phyloP scores from a whole-genome alignment of 2,888 invertebrate genomes.

The Dioctria rufipes region DNA sequence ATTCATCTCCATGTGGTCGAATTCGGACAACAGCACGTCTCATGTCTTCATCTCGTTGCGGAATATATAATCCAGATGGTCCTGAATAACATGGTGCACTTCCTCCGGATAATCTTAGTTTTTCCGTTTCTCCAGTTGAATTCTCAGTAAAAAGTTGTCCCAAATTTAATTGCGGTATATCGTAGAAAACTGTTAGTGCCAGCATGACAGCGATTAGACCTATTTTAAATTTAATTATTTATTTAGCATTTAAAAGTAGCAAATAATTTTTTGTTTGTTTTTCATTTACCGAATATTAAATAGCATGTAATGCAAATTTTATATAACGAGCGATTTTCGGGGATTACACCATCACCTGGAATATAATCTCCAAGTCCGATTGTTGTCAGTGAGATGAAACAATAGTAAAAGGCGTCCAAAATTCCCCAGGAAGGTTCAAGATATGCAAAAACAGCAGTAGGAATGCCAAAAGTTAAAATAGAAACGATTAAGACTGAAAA shows the following conservation, averaged over 20 bases:
- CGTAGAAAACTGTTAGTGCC: slow-evolving; percentile 87
- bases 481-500: slow-evolving; percentile 74
- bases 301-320: slow-evolving; percentile 86
- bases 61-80: slow-evolving; percentile 70
- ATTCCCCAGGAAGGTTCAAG: slow-evolving; percentile 88
- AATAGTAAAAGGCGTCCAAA: slow-evolving; percentile 91
- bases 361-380: slow-evolving; percentile 93
- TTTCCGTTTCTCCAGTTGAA: slow-evolving; percentile 77
- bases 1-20: slow-evolving; percentile 77
- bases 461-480: slow-evolving; percentile 80
- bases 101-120: slow-evolving; percentile 76
- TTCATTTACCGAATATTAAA: slow-evolving; percentile 66
- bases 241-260: too few relatives aligned
- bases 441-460: slow-evolving; percentile 81
- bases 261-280: too few relatives aligned
- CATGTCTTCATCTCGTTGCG: slow-evolving; percentile 73
- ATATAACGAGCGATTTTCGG: slow-evolving; percentile 84
- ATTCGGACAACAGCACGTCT: slow-evolving; percentile 78
- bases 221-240: slow-evolving; percentile 64
- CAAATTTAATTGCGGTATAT: slow-evolving; percentile 90
- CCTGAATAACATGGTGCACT: slow-evolving; percentile 69
- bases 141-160: slow-evolving; percentile 83
- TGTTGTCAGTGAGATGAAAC: slow-evolving; percentile 91
- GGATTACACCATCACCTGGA: slow-evolving; percentile 81
- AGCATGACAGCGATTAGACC: slow-evolving; percentile 90